Evolutionary conservation across 1,140 invertebrate genomes (phyloP).

Genomic region (Laupala kohalensis): DNA sequence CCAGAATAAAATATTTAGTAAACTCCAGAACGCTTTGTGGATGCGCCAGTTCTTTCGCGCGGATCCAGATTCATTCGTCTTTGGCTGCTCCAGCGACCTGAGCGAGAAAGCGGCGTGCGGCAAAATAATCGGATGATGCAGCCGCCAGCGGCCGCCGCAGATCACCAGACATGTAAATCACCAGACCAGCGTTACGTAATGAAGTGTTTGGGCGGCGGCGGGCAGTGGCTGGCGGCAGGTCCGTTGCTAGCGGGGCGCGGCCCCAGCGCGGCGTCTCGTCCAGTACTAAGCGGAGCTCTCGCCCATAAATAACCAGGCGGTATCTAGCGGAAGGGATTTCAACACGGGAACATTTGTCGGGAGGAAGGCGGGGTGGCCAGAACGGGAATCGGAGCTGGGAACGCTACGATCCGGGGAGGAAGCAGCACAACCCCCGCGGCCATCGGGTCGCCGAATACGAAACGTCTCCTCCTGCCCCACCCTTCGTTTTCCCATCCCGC

Average conservation of each 20-base stretch:
- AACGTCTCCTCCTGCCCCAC: too few relatives aligned
- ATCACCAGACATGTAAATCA: not conserved
- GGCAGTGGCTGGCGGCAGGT: not conserved
- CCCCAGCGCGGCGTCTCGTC: not conserved
- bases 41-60: too few relatives aligned
- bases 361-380: not conserved
- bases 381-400: too few relatives aligned
- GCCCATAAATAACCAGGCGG: not conserved
- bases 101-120: not conserved
- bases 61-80: too few relatives aligned
- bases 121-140: not conserved
- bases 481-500: too few relatives aligned
- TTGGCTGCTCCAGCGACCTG: too few relatives aligned
- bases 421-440: not conserved
- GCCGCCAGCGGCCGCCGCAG: not conserved
- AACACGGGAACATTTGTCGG: not conserved
- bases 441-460: not conserved
- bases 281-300: not conserved
- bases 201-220: not conserved
- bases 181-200: not conserved
- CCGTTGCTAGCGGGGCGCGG: too few relatives aligned
- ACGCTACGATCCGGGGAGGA: too few relatives aligned
- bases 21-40: too few relatives aligned
- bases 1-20: too few relatives aligned
- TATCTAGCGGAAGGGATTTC: not conserved